phyloP scores from a whole-genome alignment of 2,797 vertebrate species.

The Sus cebifrons region DNA sequence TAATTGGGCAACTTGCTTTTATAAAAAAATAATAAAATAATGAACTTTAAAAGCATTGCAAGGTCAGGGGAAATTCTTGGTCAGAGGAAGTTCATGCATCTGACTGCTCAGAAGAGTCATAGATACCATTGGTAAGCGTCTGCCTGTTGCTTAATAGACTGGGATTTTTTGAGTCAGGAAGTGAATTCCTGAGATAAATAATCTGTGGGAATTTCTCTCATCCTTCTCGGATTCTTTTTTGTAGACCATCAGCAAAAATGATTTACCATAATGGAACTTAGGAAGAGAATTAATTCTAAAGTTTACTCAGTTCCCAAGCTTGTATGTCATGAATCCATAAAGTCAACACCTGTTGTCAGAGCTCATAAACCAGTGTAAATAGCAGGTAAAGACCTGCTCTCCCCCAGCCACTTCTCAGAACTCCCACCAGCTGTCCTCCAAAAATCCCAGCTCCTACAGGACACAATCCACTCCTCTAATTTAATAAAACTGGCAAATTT shows the following conservation, averaged over 20 bases:
- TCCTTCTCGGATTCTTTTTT: constrained; percentile 61
- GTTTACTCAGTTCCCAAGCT: constrained; percentile 47
- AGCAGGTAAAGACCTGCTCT: not conserved
- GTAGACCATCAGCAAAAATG: constrained; percentile 52
- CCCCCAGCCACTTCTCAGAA: not conserved
- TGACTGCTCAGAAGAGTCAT: not conserved
- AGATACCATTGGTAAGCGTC: constrained; percentile 1
- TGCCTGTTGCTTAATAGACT: constrained; percentile 65
- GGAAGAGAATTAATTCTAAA: constrained; percentile 38
- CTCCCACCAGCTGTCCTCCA: not conserved
- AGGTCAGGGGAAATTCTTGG: constrained; percentile 35
- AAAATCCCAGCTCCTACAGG: not conserved
- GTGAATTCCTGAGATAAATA: constrained; percentile 71
- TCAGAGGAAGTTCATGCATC: constrained; percentile 37
- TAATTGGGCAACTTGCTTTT: not conserved
- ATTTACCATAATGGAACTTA: constrained; percentile 38
- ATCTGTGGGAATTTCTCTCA: constrained; percentile 66
- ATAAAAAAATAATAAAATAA: constrained; percentile 26
- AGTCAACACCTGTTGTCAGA: constrained; percentile 34
- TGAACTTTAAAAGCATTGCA: not conserved
- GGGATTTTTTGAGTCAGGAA: constrained; percentile 78
- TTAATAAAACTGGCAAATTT: not conserved
- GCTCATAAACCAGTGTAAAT: constrained; percentile 43
- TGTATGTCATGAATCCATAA: constrained; percentile 29
- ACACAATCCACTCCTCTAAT: not conserved